These are phyloP conservation scores for Pseudoatta argentina DNA, from an alignment of 1,140 invertebrate species.

Conservation along the genomic window DNA sequence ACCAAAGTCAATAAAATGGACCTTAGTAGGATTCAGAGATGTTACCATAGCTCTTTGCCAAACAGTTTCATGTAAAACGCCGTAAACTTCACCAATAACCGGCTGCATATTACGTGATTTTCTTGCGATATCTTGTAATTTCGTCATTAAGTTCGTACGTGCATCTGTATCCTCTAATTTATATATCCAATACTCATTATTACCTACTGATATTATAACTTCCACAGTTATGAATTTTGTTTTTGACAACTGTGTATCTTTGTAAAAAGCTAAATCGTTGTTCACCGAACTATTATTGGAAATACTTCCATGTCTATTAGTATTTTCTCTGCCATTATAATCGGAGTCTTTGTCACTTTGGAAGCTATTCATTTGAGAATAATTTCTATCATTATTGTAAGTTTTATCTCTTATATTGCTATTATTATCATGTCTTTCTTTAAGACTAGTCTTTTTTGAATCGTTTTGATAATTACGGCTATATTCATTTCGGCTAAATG, in stretches of 20 bases:
- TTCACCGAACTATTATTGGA: constrained; percentile 30
- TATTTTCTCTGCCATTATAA: neutral
- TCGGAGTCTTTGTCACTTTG: neutral
- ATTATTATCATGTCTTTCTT: neutral
- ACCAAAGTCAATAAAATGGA: constrained; percentile 79
- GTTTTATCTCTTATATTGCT: neutral
- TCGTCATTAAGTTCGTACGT: constrained; percentile 62
- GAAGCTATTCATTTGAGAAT: neutral
- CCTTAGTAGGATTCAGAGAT: constrained; percentile 59
- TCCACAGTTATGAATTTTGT: constrained; percentile 66
- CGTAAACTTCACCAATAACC: constrained; percentile 73
- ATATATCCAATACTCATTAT: constrained; percentile 75
- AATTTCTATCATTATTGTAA: neutral
- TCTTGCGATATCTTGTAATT: constrained; percentile 39
- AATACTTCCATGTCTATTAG: neutral
- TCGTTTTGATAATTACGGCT: neutral
- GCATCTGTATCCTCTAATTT: constrained; percentile 40
- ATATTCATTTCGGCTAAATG: neutral
- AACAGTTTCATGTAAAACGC: constrained; percentile 51
- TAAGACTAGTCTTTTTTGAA: neutral
- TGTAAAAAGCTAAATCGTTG: constrained; percentile 63
- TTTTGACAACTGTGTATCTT: constrained; percentile 66
- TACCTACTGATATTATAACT: constrained; percentile 28
- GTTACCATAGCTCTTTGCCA: constrained; percentile 78
- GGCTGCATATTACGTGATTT: constrained; percentile 47